phyloP scores from a whole-genome alignment of 2,113 vertebrate species.

The Ondatra zibethicus region DNA sequence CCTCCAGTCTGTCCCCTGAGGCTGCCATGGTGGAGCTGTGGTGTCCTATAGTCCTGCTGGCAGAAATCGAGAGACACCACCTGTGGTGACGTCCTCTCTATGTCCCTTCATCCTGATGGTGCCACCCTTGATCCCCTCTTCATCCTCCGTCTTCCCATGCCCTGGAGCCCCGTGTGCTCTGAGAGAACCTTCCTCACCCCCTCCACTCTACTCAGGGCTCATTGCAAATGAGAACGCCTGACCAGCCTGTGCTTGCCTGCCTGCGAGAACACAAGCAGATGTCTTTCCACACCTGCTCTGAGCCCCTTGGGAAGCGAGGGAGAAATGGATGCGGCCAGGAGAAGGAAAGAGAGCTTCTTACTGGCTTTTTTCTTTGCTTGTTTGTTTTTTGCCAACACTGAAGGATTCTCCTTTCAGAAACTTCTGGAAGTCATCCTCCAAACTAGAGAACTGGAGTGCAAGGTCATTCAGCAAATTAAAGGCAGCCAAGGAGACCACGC shows the following conservation, averaged over 20 bases:
- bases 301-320: fast-evolving
- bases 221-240: neutral
- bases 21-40: neutral
- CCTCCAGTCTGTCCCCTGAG: neutral
- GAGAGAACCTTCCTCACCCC: neutral
- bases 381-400: neutral
- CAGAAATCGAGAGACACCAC: neutral
- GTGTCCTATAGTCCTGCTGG: neutral
- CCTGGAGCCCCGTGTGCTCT: neutral
- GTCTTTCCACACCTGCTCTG: neutral
- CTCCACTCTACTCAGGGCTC: neutral
- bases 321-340: neutral
- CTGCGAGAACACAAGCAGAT: neutral
- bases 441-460: neutral
- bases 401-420: constrained; percentile 11
- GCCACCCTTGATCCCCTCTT: neutral
- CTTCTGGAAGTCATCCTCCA: neutral
- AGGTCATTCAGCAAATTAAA: neutral
- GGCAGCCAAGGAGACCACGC: neutral
- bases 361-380: neutral
- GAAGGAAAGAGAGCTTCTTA: neutral
- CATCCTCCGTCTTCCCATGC: neutral
- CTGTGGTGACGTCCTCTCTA: fast-evolving
- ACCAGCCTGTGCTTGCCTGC: neutral
- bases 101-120: neutral